Evolutionary conservation across 2,113 vertebrate species (phyloP).

Genomic region (Noturus placidus): DNA sequence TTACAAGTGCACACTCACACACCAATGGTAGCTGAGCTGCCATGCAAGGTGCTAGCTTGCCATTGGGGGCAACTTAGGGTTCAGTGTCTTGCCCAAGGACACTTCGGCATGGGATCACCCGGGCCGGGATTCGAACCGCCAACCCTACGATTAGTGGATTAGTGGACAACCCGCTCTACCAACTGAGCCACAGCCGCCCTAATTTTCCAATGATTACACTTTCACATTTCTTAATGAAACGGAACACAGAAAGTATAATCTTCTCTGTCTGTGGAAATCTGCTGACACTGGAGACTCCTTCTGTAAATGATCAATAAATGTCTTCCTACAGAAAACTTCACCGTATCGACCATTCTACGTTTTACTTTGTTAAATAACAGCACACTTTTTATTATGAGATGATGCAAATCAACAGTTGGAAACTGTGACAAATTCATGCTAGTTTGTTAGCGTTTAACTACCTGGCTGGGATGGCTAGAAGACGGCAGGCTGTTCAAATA

Average conservation of each 20-base stretch:
- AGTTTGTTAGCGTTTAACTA: neutral
- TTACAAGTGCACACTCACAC: too few species aligned
- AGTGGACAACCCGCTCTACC: too few species aligned
- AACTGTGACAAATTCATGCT: neutral
- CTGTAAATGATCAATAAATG: neutral
- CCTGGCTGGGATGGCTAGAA: neutral
- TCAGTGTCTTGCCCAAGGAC: too few species aligned
- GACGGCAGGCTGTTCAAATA: neutral
- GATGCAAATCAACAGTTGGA: neutral
- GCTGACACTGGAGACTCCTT: neutral
- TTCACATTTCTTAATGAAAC: neutral
- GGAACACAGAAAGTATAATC: neutral
- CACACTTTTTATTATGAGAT: neutral
- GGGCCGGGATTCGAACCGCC: too few species aligned
- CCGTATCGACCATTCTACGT: neutral
- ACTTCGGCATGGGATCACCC: too few species aligned
- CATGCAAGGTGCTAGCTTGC: too few species aligned
- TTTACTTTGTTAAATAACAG: neutral
- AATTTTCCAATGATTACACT: neutral
- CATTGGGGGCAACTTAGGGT: too few species aligned
- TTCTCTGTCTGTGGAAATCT: neutral
- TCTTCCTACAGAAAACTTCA: neutral
- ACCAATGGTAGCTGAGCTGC: too few species aligned
- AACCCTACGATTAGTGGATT: too few species aligned
- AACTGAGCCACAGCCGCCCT: too few species aligned